Evolutionary conservation across 2,797 vertebrate genomes (phyloP), one percentile per base, ranked within the genome.

Genomic region (Pseudocheirus occidentalis): DNA sequence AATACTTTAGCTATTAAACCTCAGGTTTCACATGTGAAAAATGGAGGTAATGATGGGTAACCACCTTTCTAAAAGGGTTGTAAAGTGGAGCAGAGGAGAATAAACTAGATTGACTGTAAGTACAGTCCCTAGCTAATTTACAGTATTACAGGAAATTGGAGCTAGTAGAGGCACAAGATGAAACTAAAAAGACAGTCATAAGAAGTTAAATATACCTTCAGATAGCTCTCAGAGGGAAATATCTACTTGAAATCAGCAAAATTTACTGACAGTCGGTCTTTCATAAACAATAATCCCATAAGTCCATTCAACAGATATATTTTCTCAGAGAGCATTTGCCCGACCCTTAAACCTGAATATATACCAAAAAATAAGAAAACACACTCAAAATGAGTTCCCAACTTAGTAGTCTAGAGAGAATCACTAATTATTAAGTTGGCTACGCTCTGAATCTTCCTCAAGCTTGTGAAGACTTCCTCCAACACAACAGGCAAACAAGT

Each of bases 211-310:
- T 14, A 11, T 27, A 95, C 90, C 34, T 9, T 59, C 56, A 95
- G 5, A 46, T 10, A 4, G 34, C 96, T 94, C 90, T 0, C 34
- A 93, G 27, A 56, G 98, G 91, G 66, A 98, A 91, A 59, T 1
- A 95, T 58, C n/a, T 31, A 1, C 50, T 93, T 92, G 34, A 97
- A 92, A 24, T 94, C 93, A 93, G n/a, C 31, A 87, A 40, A 16
- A 55, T 4, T 21, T 90, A 81, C 95, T 96, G 95, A 92, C 24
- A 95, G 81, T 89, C 0, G 4, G 4, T 94, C 18, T 55, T 94
- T 90, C 10, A 55, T 55, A 89, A 27, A 90, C 55, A 27, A 0
- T 13, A 34, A 59, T n/a, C 73, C 55, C 87, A 46, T 10, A 87
- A 66, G 58, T 11, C 3, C 55, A 91, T 93, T 55, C 18, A 52